phyloP scores from a whole-genome alignment of 2,888 invertebrate species.

The Molorchus minor region DNA sequence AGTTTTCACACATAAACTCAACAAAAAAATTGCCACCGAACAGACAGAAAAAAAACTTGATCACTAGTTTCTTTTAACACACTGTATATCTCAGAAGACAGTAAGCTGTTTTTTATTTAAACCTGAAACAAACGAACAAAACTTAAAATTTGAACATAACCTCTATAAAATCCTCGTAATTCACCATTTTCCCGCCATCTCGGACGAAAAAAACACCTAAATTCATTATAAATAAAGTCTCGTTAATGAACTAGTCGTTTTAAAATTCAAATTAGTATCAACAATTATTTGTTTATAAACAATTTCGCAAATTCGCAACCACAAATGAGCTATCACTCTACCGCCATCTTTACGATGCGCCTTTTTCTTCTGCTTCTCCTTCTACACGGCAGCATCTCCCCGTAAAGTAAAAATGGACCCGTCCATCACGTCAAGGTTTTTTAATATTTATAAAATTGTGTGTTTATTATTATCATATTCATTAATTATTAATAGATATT shows the following conservation, averaged over 20 bases:
- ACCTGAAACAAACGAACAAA: conserved; percentile 55
- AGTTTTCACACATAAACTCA: conserved; percentile 34
- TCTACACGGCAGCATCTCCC: conserved; percentile 45
- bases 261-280: conserved; percentile 8
- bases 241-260: not conserved
- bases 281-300: conserved; percentile 57
- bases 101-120: conserved; percentile 35
- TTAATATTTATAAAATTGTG: conserved; percentile 11
- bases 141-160: conserved; percentile 56
- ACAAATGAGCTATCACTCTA: conserved; percentile 58
- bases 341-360: conserved; percentile 62
- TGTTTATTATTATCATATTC: conserved; percentile 4
- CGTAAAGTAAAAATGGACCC: conserved; percentile 55
- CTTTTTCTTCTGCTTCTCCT: conserved; percentile 54
- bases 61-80: conserved; percentile 15
- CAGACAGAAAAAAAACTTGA: conserved; percentile 31
- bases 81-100: conserved; percentile 24
- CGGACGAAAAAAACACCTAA: conserved; percentile 9
- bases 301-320: conserved; percentile 61
- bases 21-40: conserved; percentile 30
- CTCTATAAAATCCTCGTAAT: conserved; percentile 50
- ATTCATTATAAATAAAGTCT: not conserved
- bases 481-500: not conserved
- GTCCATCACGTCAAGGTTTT: conserved; percentile 49
- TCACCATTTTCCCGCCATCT: conserved; percentile 29